Conservation (phyloP, 2,797 vertebrate genomes). For the Acipenser transmontanus region DNA sequence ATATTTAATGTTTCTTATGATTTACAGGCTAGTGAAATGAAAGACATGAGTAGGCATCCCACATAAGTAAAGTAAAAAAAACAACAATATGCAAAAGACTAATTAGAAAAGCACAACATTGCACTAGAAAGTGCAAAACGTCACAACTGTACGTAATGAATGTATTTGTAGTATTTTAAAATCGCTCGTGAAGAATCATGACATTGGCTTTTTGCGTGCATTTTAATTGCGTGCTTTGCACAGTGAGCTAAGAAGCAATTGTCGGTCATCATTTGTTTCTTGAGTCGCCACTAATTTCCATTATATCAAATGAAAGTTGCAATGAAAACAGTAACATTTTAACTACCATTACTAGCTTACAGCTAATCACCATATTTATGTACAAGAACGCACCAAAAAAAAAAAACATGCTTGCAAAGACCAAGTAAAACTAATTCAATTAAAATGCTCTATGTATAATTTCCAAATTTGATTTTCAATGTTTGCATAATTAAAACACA, state of each 20-base stretch:
- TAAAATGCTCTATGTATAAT: too few species aligned
- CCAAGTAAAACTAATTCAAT: too few species aligned
- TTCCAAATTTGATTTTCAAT: too few species aligned
- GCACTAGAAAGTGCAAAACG: too few species aligned
- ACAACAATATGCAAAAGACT: too few species aligned
- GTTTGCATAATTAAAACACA: too few species aligned
- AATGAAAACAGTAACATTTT: conserved; percentile 12
- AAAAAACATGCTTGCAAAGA: too few species aligned
- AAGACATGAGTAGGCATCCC: not conserved
- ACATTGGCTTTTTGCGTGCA: conserved; percentile 29
- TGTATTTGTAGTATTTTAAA: conserved; percentile 26
- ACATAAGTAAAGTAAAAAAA: not conserved
- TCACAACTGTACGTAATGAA: too few species aligned
- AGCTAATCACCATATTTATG: too few species aligned
- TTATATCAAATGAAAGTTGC: conserved; percentile 15
- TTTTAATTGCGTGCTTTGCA: conserved; percentile 34
- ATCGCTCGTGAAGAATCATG: conserved; percentile 22
- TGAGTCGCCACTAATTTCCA: conserved; percentile 13
- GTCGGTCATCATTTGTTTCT: conserved; percentile 17
- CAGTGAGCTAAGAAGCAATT: conserved; percentile 12
- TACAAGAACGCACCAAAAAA: too few species aligned
- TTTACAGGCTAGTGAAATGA: conserved; percentile 20
- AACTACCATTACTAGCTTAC: not conserved
- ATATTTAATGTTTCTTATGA: conserved; percentile 12
- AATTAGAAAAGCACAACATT: too few species aligned